These are phyloP conservation scores for Phodopus roborovskii DNA, from an alignment of 2,113 vertebrate genomes.

Conservation along the genomic window DNA sequence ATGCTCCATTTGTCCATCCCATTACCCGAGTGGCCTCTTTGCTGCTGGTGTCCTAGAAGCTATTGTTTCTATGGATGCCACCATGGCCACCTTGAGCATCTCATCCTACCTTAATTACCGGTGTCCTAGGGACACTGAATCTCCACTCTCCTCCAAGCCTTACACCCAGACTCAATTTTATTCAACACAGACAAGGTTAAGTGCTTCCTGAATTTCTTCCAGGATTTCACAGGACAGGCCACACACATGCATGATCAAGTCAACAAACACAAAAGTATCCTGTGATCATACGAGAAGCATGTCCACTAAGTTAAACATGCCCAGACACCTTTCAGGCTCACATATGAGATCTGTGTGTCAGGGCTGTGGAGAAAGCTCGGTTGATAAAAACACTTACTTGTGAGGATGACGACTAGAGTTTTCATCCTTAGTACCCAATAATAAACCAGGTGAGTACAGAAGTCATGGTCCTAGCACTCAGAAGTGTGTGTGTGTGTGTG, in stretches of 20 bases:
- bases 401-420: background rate
- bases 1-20: rapidly evolving
- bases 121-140: background rate
- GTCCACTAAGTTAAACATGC: background rate
- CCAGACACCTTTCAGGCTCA: background rate
- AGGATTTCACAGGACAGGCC: background rate
- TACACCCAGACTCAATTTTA: background rate
- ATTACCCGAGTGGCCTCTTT: background rate
- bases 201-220: background rate
- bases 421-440: background rate
- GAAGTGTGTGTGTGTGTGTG: too few relatives aligned
- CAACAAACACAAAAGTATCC: rapidly evolving
- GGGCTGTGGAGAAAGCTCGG: background rate
- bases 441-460: background rate
- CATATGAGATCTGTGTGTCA: background rate
- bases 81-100: rapidly evolving
- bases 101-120: background rate
- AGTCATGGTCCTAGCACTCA: background rate
- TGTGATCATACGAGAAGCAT: background rate
- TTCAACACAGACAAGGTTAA: too few relatives aligned
- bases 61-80: background rate
- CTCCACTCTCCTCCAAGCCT: too few relatives aligned
- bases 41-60: background rate
- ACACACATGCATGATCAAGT: background rate
- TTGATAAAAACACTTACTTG: background rate